phyloP scores from a whole-genome alignment of 2,888 invertebrate species.

The Charanyca ferruginea region DNA sequence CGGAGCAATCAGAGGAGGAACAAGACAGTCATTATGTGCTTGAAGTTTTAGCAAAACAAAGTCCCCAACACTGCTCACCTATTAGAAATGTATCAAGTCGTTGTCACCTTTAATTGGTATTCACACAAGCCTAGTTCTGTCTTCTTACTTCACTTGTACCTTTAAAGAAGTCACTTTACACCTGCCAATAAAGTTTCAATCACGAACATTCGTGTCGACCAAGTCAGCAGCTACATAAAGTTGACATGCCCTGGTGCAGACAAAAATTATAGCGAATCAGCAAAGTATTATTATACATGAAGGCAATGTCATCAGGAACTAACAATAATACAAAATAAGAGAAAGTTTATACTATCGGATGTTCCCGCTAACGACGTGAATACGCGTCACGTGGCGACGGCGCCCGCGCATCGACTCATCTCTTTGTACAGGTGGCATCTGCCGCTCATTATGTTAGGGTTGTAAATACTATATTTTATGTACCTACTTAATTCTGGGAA shows the following conservation, averaged over 20 bases:
- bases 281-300: not conserved
- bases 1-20: no score
- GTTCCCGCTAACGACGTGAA: conserved; percentile 21
- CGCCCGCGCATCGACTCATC: conserved; percentile 23
- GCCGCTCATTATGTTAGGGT: conserved; percentile 20
- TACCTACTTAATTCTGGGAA: conserved; percentile 20
- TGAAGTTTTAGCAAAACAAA: no score
- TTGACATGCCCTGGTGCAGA: not conserved
- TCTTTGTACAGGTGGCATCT: conserved; percentile 29
- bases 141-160: no score
- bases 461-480: no score
- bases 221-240: not conserved
- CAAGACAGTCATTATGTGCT: no score
- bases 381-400: conserved; percentile 3
- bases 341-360: conserved; percentile 51
- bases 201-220: not conserved
- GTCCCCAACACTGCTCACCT: no score
- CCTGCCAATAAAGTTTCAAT: no score
- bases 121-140: no score
- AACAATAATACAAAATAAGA: conserved; percentile 39
- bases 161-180: no score
- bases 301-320: conserved; percentile 35
- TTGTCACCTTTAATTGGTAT: no score
- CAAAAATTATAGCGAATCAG: not conserved
- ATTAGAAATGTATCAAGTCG: no score